Evolutionary conservation across 92 coral and sea anemone genomes (phyloP).

Genomic region (Pocillopora grandis): DNA sequence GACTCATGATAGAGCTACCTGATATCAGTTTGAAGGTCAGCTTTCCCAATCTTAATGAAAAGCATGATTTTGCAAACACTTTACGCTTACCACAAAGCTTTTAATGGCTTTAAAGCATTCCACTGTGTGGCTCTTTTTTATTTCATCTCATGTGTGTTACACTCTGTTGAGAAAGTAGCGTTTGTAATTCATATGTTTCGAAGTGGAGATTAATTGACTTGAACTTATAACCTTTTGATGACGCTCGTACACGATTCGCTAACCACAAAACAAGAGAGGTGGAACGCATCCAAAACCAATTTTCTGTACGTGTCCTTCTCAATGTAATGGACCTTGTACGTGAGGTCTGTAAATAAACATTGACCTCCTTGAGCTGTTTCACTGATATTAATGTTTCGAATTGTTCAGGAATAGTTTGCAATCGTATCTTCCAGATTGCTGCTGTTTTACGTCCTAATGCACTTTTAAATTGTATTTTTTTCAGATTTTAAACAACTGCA

Average conservation of each 20-base stretch:
- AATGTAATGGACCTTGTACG: background rate
- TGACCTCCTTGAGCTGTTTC: background rate
- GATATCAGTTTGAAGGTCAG: too few relatives aligned
- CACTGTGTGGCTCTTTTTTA: background rate
- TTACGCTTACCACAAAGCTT: too few relatives aligned
- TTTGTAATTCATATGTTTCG: background rate
- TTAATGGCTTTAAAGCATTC: too few relatives aligned
- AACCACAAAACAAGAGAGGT: slow-evolving; percentile 27
- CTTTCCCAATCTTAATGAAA: too few relatives aligned
- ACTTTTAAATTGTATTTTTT: background rate
- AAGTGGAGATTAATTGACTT: background rate
- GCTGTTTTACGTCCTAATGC: background rate
- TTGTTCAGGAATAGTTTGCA: background rate
- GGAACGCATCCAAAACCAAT: slow-evolving; percentile 1
- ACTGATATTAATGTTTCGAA: background rate
- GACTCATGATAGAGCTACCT: too few relatives aligned
- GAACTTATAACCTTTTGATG: slow-evolving; percentile 31
- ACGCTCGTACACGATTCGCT: slow-evolving; percentile 35
- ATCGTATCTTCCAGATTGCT: background rate
- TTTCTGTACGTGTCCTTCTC: background rate
- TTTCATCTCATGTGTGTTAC: background rate
- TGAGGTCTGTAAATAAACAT: slow-evolving; percentile 4
- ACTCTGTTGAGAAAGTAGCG: background rate
- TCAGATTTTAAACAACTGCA: background rate
- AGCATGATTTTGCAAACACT: too few relatives aligned